Evolutionary conservation across 2,797 vertebrate species (phyloP), one percentile per base, ranked within the genome.

Genomic region (Threskiornis aethiopicus): DNA sequence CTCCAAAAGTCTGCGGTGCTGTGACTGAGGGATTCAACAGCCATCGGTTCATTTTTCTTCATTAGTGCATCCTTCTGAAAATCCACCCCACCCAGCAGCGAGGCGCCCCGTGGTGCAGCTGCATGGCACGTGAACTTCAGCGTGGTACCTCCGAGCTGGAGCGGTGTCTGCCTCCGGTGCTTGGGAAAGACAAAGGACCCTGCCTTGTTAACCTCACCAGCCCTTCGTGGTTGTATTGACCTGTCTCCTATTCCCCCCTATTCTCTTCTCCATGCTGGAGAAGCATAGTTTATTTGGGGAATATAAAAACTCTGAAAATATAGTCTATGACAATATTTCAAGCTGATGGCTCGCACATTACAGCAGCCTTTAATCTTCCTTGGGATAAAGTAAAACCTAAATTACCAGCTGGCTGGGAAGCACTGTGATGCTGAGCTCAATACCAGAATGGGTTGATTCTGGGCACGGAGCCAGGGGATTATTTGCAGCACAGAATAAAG

Each of bases 51-150:
- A 1, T 46, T 64, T 58, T 12, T 39, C 25, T 24, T 19, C 31
- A 14, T 57, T 8, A 4, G 0, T 7, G 5, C 8, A 19, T 35
- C 39, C 59, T 61, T 21, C 25, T 4, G 3, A 39, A 16, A 19
- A 1, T 0, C 7, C 24, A 6, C 7, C 0, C 0, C 11, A 9
- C 46, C 47, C 1, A 0, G 21, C 28, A 47, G 42, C 5, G 1
- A 25, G 58, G 21, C 29, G 42, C 33, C 62, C 35, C 0, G 2
- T 2, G 9, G 21, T 6, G 16, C 39, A 8, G 47, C 31, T 17
- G 14, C 16, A 4, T 4, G 10, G 10, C 5, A 1, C 4, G 4
- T 1, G 14, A 28, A 6, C 64, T 19, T 10, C 10, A 7, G 31
- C 1, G 0, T 6, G 15, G 31, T 16, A 4, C 35, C 64, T 37